Percentiles rank a stretch among this genome's conserved stretches.
These are phyloP conservation scores for Amaurobius ferox DNA, from an alignment of 2,888 invertebrate genomes.

Conservation along the genomic window DNA sequence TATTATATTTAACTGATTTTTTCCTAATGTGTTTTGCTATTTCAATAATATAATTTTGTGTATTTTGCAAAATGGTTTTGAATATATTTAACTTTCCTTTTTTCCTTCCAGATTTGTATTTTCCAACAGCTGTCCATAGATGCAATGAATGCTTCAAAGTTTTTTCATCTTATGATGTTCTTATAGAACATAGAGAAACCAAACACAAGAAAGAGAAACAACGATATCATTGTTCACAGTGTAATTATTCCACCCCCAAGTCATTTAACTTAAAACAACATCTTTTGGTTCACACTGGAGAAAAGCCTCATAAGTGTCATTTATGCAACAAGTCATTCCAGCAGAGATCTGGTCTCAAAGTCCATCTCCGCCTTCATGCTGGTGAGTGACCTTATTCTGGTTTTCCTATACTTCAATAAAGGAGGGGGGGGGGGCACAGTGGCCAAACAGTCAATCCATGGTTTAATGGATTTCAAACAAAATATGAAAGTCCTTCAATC, in stretches of 20 bases:
- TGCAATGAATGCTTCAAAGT: constrained; percentile 4
- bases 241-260: background rate
- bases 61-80: too few relatives aligned
- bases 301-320: background rate
- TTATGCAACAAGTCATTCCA: background rate
- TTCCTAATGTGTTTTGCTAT: too few relatives aligned
- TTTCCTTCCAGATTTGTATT: too few relatives aligned
- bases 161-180: background rate
- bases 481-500: too few relatives aligned
- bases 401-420: too few relatives aligned
- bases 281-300: background rate
- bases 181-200: background rate
- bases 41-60: too few relatives aligned
- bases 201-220: background rate
- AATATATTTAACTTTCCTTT: too few relatives aligned
- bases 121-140: background rate
- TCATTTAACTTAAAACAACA: background rate
- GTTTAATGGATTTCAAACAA: too few relatives aligned
- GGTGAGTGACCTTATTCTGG: too few relatives aligned
- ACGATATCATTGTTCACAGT: background rate
- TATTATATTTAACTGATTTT: too few relatives aligned
- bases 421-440: too few relatives aligned
- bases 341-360: background rate
- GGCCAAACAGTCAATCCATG: too few relatives aligned
- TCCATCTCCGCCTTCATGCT: background rate